Evolutionary conservation across 2,888 invertebrate genomes (phyloP), one percentile per base, ranked within the genome.

Genomic region (Drosophila rubida): DNA sequence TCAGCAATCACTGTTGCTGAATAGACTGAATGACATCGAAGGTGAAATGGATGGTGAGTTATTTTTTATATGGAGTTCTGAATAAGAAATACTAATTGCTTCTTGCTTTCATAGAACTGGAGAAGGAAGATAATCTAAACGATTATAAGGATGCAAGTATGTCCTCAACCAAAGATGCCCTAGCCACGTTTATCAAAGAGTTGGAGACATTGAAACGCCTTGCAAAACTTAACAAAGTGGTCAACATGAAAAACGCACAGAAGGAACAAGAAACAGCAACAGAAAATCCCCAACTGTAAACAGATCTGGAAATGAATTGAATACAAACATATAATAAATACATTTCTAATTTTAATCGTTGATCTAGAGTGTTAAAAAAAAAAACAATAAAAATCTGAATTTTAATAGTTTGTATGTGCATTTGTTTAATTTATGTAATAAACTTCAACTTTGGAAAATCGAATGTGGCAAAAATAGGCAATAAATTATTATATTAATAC

Each of bases 131-230:
- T 11, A 93, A 93, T n/a, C 32, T 91, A 3, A 32, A 67, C 0
- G 91, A 91, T 66, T 69, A 90, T 2, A 94, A 94, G 69, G 93
- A 94, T 75, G 93, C 93, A 67, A 94, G 93, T 0, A 93, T 94
- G 39, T 93, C 93, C 76, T 94, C 94, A 81, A 94, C 95, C 16
- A 94, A 94, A 77, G 95, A 96, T 88, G 95, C 96, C 0, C 91
- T 96, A 50, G 95, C 95, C 85, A 94, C 96, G 94, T 92, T 96
- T 60, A 92, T 96, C 79, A 93, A 95, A 58, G 97, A 97, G 90
- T 92, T 97, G 27, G 94, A 94, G 51, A 94, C 94, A 0, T 93
- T 97, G 91, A 94, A 94, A 72, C 94, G 95, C 77, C 92, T 96
- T 11, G 95, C 95, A 0, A 93, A 94, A 48, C 92, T 95, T 25